Conservation (phyloP, 2,113 vertebrate species). For the Dasyornis broadbenti region DNA sequence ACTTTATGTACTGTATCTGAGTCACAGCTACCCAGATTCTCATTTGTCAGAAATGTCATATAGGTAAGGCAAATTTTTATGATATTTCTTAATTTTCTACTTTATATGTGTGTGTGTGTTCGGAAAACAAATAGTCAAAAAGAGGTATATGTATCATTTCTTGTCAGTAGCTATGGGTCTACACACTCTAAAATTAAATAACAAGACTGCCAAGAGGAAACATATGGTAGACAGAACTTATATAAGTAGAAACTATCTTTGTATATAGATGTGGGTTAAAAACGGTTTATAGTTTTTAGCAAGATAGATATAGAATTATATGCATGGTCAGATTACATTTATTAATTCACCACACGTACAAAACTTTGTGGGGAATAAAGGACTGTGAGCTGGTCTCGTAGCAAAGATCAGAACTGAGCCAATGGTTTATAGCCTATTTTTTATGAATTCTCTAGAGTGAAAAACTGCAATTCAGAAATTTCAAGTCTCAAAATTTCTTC, state of each 20-base stretch:
- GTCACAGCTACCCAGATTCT: background rate
- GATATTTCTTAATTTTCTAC: background rate
- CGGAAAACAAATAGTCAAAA: background rate
- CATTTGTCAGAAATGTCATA: background rate
- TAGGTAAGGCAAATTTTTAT: background rate
- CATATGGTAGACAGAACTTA: constrained; percentile 27
- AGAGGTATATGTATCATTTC: background rate
- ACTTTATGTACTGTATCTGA: background rate
- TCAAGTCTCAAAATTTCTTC: background rate
- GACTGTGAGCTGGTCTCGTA: background rate
- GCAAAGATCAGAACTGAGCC: background rate
- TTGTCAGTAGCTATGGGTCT: background rate
- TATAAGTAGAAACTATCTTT: background rate
- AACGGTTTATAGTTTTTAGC: background rate
- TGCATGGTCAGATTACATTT: background rate
- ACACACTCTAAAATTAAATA: background rate
- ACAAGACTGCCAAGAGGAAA: background rate
- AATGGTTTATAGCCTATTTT: background rate
- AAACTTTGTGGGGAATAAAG: background rate
- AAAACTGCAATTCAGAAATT: background rate
- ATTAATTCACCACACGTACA: background rate
- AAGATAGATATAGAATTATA: background rate
- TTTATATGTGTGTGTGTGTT: background rate
- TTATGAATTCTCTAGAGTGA: background rate
- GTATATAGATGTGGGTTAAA: background rate